Evolutionary conservation across 2,888 invertebrate genomes (phyloP).

Genomic region (Chaitophorus viminalis): DNA sequence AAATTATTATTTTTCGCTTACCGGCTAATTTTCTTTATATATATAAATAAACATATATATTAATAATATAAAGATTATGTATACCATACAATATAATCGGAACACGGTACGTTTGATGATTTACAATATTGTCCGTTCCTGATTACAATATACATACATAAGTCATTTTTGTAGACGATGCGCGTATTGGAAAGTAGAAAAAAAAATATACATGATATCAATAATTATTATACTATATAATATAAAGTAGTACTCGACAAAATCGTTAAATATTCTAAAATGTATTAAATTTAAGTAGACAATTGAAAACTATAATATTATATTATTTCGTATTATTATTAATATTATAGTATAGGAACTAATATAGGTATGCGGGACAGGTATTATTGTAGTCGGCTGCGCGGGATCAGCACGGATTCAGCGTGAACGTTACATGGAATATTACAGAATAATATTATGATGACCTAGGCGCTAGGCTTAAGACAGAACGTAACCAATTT

Average conservation of each 20-base stretch:
- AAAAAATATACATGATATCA: conserved; percentile 23
- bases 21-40: neutral
- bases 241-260: conserved; percentile 16
- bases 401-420: neutral
- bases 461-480: too few relatives aligned
- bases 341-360: conserved; percentile 34
- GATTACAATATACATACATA: too few relatives aligned
- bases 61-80: too few relatives aligned
- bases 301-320: conserved; percentile 24
- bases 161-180: neutral
- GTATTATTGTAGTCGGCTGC: neutral
- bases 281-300: conserved; percentile 43
- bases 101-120: conserved; percentile 26
- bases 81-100: neutral
- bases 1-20: conserved; percentile 14
- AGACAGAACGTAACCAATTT: neutral
- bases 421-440: neutral
- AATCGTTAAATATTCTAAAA: neutral
- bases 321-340: neutral
- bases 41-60: too few relatives aligned
- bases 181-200: conserved; percentile 18
- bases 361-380: conserved; percentile 1
- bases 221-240: neutral
- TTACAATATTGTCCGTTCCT: too few relatives aligned
- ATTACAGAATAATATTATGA: neutral